Evolutionary conservation across 2,113 vertebrate species (phyloP).

Genomic region (Siphamia tubifer): DNA sequence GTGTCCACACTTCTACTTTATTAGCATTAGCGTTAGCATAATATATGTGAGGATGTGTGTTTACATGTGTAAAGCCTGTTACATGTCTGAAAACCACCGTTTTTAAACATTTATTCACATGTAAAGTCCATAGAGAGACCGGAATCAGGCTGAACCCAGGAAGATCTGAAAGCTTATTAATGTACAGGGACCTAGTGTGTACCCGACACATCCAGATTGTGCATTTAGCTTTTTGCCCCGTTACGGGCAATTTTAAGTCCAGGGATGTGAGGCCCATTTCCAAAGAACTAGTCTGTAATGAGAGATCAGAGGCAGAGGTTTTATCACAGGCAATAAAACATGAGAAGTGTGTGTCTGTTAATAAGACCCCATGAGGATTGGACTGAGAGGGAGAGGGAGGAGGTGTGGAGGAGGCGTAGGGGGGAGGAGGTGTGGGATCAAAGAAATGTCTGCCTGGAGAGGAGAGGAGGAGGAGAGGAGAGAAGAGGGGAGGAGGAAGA

Average conservation of each 20-base stretch:
- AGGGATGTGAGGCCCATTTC: conserved; percentile 68
- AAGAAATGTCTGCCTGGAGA: conserved; percentile 61
- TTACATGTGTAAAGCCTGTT: not conserved
- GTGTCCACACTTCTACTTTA: not conserved
- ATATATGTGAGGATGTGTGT: not conserved
- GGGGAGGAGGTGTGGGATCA: conserved; percentile 54
- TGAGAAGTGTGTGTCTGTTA: conserved; percentile 75
- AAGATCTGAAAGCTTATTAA: conserved; percentile 65
- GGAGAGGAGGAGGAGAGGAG: conserved; percentile 8
- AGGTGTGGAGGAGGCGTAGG: no score
- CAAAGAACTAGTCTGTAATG: conserved; percentile 69
- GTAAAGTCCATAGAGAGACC: conserved; percentile 27
- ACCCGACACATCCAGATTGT: conserved; percentile 51
- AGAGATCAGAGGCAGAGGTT: conserved; percentile 77
- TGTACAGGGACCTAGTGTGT: conserved; percentile 50
- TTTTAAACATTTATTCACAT: conserved; percentile 1
- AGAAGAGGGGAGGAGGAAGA: not conserved
- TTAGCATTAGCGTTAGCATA: not conserved
- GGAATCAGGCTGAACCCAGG: conserved; percentile 34
- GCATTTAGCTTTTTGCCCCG: conserved; percentile 72
- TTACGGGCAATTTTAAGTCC: conserved; percentile 68
- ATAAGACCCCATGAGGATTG: conserved; percentile 76
- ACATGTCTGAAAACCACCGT: conserved; percentile 1
- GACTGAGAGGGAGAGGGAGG: conserved; percentile 44
- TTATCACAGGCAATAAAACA: conserved; percentile 80